These are phyloP conservation scores for Drosophila emarginata DNA, from an alignment of 2,888 invertebrate species.

Conservation along the genomic window DNA sequence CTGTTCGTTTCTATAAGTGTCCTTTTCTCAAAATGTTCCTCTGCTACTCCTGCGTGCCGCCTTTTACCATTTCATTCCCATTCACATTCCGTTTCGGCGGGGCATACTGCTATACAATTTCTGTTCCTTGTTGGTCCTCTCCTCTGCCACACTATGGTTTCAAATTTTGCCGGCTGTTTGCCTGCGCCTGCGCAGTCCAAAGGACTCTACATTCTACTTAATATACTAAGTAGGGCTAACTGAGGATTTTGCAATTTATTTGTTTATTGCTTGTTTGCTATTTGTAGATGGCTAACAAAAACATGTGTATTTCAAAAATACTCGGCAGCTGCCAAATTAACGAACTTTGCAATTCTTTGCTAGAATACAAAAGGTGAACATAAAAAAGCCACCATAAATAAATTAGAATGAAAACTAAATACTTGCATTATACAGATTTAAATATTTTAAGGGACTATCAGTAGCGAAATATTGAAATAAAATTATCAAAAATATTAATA, in stretches of 20 bases:
- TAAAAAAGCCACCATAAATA: not conserved
- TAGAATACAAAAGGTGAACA: not conserved
- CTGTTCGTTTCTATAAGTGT: conserved; percentile 10
- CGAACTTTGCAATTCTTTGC: not conserved
- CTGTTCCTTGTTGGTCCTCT: not conserved
- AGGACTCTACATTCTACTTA: not conserved
- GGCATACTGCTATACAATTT: not conserved
- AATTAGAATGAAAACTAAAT: not conserved
- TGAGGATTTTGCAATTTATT: conserved; percentile 35
- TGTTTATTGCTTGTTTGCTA: conserved; percentile 33
- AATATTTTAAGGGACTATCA: not conserved
- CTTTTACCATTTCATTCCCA: conserved; percentile 14
- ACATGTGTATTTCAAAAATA: conserved; percentile 31
- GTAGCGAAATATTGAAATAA: too few relatives aligned
- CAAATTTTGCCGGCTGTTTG: conserved; percentile 22
- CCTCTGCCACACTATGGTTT: conserved; percentile 6
- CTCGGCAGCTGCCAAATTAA: not conserved
- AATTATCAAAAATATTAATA: too few relatives aligned
- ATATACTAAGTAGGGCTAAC: conserved; percentile 8
- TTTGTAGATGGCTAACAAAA: conserved; percentile 42
- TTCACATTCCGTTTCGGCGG: not conserved
- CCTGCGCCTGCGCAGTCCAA: conserved; percentile 32
- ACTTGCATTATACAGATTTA: not conserved
- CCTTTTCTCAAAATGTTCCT: not conserved
- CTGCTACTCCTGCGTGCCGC: conserved; percentile 27